A percentile compares a stretch with the other conserved stretches of the same genome.
Conservation (phyloP, 1,140 invertebrate species). For the Nixonia krombeini region DNA sequence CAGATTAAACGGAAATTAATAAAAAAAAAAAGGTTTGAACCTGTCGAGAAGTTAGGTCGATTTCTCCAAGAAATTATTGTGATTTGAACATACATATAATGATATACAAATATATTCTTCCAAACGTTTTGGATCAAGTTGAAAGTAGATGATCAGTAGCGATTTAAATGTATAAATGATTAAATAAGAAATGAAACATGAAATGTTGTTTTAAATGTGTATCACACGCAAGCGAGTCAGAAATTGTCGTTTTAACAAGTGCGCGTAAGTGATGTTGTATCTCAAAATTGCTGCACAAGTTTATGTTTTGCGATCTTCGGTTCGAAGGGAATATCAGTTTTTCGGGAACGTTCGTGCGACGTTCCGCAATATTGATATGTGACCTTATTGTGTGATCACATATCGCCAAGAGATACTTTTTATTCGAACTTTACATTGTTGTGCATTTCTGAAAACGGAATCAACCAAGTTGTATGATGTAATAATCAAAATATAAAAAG, state of each 20-base stretch:
- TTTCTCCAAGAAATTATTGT: constrained; percentile 10
- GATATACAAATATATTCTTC: constrained; percentile 17
- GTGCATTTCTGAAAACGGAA: too few species aligned
- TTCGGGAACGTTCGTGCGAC: too few species aligned
- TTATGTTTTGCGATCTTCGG: too few species aligned
- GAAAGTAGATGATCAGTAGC: constrained; percentile 18
- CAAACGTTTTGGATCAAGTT: constrained; percentile 12
- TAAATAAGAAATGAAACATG: constrained; percentile 3
- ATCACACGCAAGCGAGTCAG: not conserved
- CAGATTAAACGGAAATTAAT: constrained; percentile 4
- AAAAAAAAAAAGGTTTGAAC: not conserved
- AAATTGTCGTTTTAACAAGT: constrained; percentile 6
- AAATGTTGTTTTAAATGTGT: not conserved
- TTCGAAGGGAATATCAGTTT: too few species aligned
- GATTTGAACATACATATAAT: constrained; percentile 10
- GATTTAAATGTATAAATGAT: constrained; percentile 5
- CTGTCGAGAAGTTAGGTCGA: constrained; percentile 7
- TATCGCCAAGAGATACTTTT: too few species aligned
- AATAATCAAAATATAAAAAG: too few species aligned
- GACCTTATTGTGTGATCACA: too few species aligned
- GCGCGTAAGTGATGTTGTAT: constrained; percentile 1
- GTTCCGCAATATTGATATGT: too few species aligned
- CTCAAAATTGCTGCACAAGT: constrained; percentile 28
- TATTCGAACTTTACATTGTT: too few species aligned
- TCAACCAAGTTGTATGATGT: too few species aligned